phyloP scores from a whole-genome alignment of 2,113 vertebrate genomes.

The Pteronura brasiliensis region DNA sequence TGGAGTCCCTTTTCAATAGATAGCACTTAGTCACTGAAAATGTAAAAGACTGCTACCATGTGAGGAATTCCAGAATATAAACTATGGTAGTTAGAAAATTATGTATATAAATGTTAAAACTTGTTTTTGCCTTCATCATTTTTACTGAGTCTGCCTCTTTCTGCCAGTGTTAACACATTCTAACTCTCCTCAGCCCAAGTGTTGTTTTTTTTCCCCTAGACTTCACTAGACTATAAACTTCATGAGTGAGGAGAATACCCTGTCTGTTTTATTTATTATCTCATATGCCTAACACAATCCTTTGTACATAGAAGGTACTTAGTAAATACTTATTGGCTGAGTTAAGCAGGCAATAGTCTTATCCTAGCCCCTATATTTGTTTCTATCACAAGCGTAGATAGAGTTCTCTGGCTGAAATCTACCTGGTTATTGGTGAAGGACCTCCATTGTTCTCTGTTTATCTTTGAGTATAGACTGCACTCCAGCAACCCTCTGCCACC shows the following conservation, averaged over 20 bases:
- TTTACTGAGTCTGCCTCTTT: background rate
- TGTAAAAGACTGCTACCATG: background rate
- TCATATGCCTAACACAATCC: background rate
- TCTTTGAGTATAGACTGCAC: background rate
- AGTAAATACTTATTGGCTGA: constrained; percentile 13
- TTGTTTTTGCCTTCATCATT: background rate
- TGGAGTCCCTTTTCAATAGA: constrained; percentile 19
- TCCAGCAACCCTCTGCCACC: background rate
- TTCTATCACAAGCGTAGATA: background rate
- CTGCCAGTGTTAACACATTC: background rate
- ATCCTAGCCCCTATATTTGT: background rate
- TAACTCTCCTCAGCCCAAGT: background rate
- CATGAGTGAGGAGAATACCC: background rate
- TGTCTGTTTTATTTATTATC: background rate
- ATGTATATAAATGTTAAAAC: background rate
- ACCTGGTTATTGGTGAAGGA: background rate
- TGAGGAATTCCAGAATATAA: constrained; percentile 30
- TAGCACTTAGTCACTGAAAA: background rate
- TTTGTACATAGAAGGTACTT: background rate
- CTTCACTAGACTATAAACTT: background rate
- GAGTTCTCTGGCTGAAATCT: background rate
- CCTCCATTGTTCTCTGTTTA: constrained; percentile 6
- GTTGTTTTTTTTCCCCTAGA: background rate
- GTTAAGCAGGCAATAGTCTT: background rate
- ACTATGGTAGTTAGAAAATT: constrained; percentile 23